Base-by-base conservation (phyloP, 1,140 invertebrate genomes). In the Lepidurus couesii region DNA sequence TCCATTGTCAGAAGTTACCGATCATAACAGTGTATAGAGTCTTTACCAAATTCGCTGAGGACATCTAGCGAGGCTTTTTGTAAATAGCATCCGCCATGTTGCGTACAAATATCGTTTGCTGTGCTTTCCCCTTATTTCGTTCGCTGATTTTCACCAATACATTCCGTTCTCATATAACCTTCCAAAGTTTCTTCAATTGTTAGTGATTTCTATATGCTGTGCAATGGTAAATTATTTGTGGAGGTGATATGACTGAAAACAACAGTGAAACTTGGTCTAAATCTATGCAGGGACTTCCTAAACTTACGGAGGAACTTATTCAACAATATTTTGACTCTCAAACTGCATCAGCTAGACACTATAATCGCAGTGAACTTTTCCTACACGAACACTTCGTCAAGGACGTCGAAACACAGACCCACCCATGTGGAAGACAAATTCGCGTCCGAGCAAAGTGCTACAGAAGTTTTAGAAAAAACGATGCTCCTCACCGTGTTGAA, bases 301-400 rank as follows among this genome's bases (percentile, higher is more conserved):
- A 42, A 44, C 42, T 76, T 42, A n/a, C 21, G n/a, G 9, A 76
- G 44, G 1, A 24, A n/a, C 42, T 76, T 42, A 76, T 76, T 43
- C 42, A 76, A 43, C 21, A 76, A 76, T 42, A 26, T 43, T 21
- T 76, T 76, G 24, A 26, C 42, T 42, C 21, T 76, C 42, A 24
- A 44, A 26, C 21, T 21, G 10, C 75, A 26, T 76, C 75, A 7
- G 9, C 21, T 42, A 24, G 75, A 24, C 75, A 76, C 44, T 76
- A 4, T 42, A 76, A 76, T 42, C 75, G 75, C 42, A 76, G 75
- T 76, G 75, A 76, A 24, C 44, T 76, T 42, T 76, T 76, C 42
- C 75, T 76, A n/a, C 1, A 76, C 10, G n/a, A 76, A 43, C 75
- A 76, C 16, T 76, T 1, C 44, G 75, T 76, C 44, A 43, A 42